These are phyloP conservation scores for Thumatha senex DNA, from an alignment of 2,888 invertebrate genomes.

Conservation along the genomic window DNA sequence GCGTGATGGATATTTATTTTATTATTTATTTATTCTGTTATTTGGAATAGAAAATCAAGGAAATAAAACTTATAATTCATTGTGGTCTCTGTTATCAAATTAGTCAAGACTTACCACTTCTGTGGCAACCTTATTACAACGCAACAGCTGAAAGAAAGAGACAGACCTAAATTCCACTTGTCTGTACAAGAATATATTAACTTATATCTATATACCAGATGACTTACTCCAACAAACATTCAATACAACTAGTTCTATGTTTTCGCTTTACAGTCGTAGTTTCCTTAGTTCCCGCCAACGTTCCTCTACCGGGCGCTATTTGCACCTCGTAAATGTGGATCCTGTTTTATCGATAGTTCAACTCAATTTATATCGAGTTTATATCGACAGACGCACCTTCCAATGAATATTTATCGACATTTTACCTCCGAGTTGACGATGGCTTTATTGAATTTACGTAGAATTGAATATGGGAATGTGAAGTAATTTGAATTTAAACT, in stretches of 20 bases:
- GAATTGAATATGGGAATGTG: conserved; percentile 6
- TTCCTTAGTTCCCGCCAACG: conserved; percentile 7
- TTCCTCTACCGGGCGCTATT: conserved; percentile 29
- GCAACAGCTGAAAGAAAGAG: too few species aligned
- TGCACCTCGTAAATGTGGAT: conserved; percentile 44
- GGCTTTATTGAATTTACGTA: conserved; percentile 12
- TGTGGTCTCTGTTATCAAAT: too few species aligned
- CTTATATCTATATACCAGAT: too few species aligned
- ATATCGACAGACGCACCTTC: conserved; percentile 20
- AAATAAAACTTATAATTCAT: too few species aligned
- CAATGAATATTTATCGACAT: conserved; percentile 32
- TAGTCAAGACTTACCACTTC: too few species aligned
- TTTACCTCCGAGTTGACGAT: conserved; percentile 16
- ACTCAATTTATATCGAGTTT: conserved; percentile 21
- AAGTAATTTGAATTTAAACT: conserved; percentile 1
- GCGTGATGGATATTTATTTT: too few species aligned
- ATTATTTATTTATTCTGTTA: too few species aligned
- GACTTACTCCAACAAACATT: neutral
- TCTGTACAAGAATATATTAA: too few species aligned
- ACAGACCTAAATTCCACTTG: too few species aligned
- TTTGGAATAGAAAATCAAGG: too few species aligned
- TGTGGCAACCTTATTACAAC: too few species aligned
- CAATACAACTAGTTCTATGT: neutral
- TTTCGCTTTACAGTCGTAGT: neutral
- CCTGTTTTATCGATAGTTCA: conserved; percentile 44